Evolutionary conservation across 2,113 vertebrate species (phyloP), one percentile per base, ranked within the genome.

Genomic region (Pardalotus punctatus): DNA sequence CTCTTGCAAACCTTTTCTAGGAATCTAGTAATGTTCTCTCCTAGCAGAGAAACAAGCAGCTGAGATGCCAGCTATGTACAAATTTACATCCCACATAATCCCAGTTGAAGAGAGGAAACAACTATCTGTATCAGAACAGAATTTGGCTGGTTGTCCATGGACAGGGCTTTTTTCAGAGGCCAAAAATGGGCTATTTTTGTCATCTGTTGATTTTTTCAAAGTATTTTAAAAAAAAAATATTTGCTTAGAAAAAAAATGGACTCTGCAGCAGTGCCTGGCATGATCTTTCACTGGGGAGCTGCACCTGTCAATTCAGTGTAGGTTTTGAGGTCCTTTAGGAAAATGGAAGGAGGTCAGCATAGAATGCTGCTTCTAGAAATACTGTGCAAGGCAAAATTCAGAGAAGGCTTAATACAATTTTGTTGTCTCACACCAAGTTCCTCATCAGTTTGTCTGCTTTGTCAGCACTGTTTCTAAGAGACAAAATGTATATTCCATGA

Each of bases 391-490:
- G 69, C 47, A 82, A 48, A 85, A 88, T 56, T 51, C 81, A 79
- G 67, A 72, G 81, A 71, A 82, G 20, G 38, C 86, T 95, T 50
- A 60, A 62, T 25, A 61, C 79, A 19, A 9, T 70, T 91, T 51
- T 65, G 23, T 74, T 62, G 65, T 79, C 58, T 79, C 58, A 45
- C 20, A 48, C 25, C 15, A 53, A 91, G 88, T 94, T 95, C 92
- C 94, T 62, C 84, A 66, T 82, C 54, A 36, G 36, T 70, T 76
- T 92, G 47, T 81, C 58, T 96, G 54, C 56, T 86, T 80, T 84
- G 57, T 93, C 91, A 85, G 58, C 86, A 43, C 38, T 66, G 54
- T 93, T 96, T 90, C 94, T 93, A 92, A 94, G 88, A 89, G 78
- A 89, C 54, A 81, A 90, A 91, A 77, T 35, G 25, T 83, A 64